These are phyloP conservation scores for Poicephalus meyeri DNA, from an alignment of 2,113 vertebrate genomes.

Conservation along the genomic window DNA sequence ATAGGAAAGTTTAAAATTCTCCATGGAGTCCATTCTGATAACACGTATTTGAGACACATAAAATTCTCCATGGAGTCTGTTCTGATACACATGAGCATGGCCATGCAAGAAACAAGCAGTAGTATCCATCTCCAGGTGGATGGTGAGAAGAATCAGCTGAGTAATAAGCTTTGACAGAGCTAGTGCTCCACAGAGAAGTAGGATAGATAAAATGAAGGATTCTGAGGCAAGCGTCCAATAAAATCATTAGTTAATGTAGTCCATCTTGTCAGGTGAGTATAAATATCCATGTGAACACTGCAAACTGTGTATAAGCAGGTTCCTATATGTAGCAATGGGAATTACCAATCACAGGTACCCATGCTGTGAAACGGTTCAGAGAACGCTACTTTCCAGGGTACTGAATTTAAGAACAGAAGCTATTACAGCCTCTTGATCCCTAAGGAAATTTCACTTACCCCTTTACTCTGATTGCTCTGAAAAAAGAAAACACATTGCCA, in stretches of 20 bases:
- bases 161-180: neutral
- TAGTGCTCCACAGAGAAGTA: neutral
- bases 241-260: neutral
- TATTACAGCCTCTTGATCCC: neutral
- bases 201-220: neutral
- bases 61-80: neutral
- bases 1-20: neutral
- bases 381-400: neutral
- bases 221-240: neutral
- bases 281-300: neutral
- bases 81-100: neutral
- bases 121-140: neutral
- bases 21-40: neutral
- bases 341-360: neutral
- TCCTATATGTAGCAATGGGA: neutral
- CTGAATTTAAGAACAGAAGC: neutral
- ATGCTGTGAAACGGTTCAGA: neutral
- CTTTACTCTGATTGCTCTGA: neutral
- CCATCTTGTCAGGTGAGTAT: neutral
- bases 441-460: neutral
- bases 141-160: neutral
- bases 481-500: neutral
- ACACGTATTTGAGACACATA: neutral
- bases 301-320: neutral
- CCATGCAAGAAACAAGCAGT: neutral